Base-by-base conservation (phyloP, 2,797 vertebrate species). In the Graptemys geographica region DNA sequence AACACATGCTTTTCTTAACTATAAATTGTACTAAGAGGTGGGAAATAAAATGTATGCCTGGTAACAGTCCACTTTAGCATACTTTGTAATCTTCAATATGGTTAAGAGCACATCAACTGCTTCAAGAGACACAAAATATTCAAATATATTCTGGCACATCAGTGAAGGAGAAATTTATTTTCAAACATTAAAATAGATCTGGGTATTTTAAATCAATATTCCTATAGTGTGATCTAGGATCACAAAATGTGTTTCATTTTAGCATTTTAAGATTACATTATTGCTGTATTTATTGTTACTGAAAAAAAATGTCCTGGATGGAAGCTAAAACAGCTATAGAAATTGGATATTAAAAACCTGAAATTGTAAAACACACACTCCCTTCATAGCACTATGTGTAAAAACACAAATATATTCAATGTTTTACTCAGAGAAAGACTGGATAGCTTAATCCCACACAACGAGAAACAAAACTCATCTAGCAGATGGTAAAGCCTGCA, bases 131-230 rank as follows among this genome's bases (percentile, higher is more conserved):
- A 56, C n/a, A 83, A 7, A 90, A 81, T 31, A 49, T 51, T 47
- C 10, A 51, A 55, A 31, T 25, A 53, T 3, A 57, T 10, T 41
- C 80, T 57, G 65, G 65, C 27, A 11, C 13, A 11, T 41, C 8
- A 44, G 41, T 18, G 41, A 57, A 57, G 53, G 56, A 37, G 28
- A 11, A 41, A 44, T 56, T 44, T 8, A 31, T 15, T 81, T 86
- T 83, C 49, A 85, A 79, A 1, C 87, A 57, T 51, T 15, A 55
- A 81, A 57, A 44, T 23, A 0, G 13, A 84, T 83, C 62, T 69
- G 33, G n/a, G 62, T 69, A 72, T 51, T 90, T 86, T 52, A 93
- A 81, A 88, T 4, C 37, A 90, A 44, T 37, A 87, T 72, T 95
- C 31, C 31, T 27, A 62, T 3, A 72, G 19, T 72, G 19, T 41